These are phyloP conservation scores for Chrysolina haemoptera DNA, from an alignment of 2,888 invertebrate species.

Conservation along the genomic window DNA sequence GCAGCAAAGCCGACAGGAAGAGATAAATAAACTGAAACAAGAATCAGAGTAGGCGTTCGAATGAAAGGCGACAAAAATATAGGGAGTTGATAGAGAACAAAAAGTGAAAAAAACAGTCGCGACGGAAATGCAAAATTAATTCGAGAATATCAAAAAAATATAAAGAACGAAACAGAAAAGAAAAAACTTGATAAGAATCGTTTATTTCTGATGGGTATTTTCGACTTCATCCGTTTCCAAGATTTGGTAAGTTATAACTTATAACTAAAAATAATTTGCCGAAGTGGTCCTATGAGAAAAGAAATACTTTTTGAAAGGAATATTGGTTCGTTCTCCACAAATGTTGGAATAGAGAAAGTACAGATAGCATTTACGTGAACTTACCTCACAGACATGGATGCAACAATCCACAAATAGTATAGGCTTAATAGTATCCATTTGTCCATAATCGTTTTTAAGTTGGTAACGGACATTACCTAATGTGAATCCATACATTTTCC, in stretches of 20 bases:
- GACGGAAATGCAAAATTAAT: conserved; percentile 30
- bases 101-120: not conserved
- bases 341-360: no score
- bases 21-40: conserved; percentile 62
- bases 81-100: conserved; percentile 37
- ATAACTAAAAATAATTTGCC: not conserved
- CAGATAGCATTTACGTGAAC: no score
- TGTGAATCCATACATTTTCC: not conserved
- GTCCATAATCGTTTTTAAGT: not conserved
- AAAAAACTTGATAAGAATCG: not conserved
- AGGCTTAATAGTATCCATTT: no score
- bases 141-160: conserved; percentile 16
- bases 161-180: conserved; percentile 4
- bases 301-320: no score
- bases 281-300: not conserved
- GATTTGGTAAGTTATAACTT: not conserved
- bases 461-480: not conserved
- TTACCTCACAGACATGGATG: no score
- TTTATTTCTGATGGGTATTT: conserved; percentile 10
- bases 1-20: conserved; percentile 60
- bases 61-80: conserved; percentile 61
- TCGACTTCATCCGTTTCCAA: conserved; percentile 1
- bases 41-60: conserved; percentile 57
- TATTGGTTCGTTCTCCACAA: no score
- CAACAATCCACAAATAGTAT: no score